Evolutionary conservation across 2,888 invertebrate genomes (phyloP).

Genomic region (Carabus problematicus): DNA sequence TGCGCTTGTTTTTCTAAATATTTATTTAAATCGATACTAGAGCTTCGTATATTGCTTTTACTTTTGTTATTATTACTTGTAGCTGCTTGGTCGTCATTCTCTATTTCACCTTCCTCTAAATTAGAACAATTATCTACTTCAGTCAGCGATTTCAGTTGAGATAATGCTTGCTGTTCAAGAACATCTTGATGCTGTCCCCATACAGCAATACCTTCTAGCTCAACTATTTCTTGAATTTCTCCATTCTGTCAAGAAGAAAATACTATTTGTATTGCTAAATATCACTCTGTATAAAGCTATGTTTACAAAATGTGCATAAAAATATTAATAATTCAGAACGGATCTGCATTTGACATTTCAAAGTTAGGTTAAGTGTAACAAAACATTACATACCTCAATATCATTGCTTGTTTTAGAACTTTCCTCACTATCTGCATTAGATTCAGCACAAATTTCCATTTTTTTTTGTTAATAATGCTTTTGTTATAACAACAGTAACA

Average conservation of each 20-base stretch:
- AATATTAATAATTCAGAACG: neutral
- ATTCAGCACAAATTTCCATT: slow-evolving; percentile 3
- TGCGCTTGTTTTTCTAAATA: slow-evolving; percentile 55
- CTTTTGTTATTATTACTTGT: slow-evolving; percentile 22
- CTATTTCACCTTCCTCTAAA: slow-evolving; percentile 51
- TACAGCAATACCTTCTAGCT: slow-evolving; percentile 51
- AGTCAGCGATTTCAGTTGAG: slow-evolving; percentile 55
- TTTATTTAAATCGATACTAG: slow-evolving; percentile 50
- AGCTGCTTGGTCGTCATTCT: slow-evolving; percentile 38
- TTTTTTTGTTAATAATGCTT: neutral
- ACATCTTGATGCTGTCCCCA: slow-evolving; percentile 56
- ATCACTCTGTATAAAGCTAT: neutral
- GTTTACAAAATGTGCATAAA: neutral
- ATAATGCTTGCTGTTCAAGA: slow-evolving; percentile 56
- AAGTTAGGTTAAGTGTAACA: slow-evolving; percentile 1
- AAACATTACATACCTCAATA: slow-evolving; percentile 6
- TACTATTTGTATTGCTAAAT: neutral
- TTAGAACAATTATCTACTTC: slow-evolving; percentile 43
- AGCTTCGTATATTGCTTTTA: slow-evolving; percentile 35
- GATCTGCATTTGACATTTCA: neutral
- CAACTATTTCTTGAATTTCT: slow-evolving; percentile 24
- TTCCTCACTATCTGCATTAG: neutral
- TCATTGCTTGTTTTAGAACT: slow-evolving; percentile 1
- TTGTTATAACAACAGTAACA: neutral
- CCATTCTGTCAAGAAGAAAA: slow-evolving; percentile 23